phyloP scores from a whole-genome alignment of 2,113 vertebrate genomes.

The Sarotherodon lohbergeri region DNA sequence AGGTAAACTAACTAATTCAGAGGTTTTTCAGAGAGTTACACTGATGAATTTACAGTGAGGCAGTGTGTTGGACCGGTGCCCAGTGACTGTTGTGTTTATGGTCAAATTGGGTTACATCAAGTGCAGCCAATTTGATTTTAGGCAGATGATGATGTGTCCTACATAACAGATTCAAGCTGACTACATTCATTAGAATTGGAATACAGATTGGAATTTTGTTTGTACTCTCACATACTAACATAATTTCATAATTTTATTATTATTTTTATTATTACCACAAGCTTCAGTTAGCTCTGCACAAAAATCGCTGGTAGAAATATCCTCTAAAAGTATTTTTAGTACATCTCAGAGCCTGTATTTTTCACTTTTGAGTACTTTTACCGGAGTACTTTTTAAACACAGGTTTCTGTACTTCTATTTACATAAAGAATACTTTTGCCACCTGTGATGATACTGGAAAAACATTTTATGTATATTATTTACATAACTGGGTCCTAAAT shows the following conservation, averaged over 20 bases:
- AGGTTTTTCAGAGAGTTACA: neutral
- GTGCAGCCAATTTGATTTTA: neutral
- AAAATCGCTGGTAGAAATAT: neutral
- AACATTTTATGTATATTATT: neutral
- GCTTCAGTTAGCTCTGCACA: neutral
- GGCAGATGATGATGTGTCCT: neutral
- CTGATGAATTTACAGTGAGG: neutral
- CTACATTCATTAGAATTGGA: neutral
- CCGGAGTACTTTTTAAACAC: neutral
- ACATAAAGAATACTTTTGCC: neutral
- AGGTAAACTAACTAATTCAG: neutral
- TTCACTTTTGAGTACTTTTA: neutral
- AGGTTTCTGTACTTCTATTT: neutral
- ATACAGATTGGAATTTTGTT: neutral
- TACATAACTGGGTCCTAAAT: neutral
- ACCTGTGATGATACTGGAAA: neutral
- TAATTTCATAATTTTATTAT: neutral
- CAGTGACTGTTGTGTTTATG: fast-evolving
- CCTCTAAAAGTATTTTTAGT: neutral
- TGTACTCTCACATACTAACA: neutral
- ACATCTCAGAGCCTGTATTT: neutral
- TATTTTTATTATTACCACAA: neutral
- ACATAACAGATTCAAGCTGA: neutral
- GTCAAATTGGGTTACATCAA: neutral
- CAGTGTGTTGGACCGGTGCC: fast-evolving